Evolutionary conservation across 2,888 invertebrate species (phyloP).

Genomic region (Bombyx huttoni): DNA sequence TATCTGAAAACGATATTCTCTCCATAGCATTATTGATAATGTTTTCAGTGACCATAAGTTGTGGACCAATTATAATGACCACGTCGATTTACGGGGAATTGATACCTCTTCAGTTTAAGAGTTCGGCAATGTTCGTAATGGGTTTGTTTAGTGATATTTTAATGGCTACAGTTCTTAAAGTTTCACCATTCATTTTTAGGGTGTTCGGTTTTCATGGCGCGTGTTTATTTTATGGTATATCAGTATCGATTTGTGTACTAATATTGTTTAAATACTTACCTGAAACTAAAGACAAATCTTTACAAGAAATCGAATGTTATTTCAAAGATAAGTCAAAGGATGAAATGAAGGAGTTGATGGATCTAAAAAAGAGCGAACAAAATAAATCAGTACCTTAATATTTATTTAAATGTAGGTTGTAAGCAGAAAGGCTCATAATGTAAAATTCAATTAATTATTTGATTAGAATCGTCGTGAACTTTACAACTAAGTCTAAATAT

Average conservation of each 20-base stretch:
- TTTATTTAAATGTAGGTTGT: background rate
- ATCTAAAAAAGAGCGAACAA: conserved; percentile 1
- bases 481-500: background rate
- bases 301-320: conserved; percentile 11
- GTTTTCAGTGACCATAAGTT: conserved; percentile 14
- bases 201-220: conserved; percentile 10
- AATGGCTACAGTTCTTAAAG: conserved; percentile 10
- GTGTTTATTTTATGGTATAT: conserved; percentile 13
- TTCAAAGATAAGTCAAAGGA: conserved; percentile 5
- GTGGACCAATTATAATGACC: conserved; percentile 14
- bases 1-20: conserved; percentile 11
- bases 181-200: conserved; percentile 13
- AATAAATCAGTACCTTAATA: conserved; percentile 2
- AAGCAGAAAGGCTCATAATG: background rate
- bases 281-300: conserved; percentile 15
- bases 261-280: conserved; percentile 13
- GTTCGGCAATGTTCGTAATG: conserved; percentile 7
- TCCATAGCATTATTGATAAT: conserved; percentile 13
- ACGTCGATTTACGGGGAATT: conserved; percentile 15
- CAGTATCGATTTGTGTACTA: conserved; percentile 6
- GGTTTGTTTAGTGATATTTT: conserved; percentile 4
- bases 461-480: background rate
- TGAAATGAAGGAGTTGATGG: conserved; percentile 6
- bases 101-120: conserved; percentile 11
- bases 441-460: background rate